Evolutionary conservation across 2,113 vertebrate genomes (phyloP).

Genomic region (Nycticorax nycticorax): DNA sequence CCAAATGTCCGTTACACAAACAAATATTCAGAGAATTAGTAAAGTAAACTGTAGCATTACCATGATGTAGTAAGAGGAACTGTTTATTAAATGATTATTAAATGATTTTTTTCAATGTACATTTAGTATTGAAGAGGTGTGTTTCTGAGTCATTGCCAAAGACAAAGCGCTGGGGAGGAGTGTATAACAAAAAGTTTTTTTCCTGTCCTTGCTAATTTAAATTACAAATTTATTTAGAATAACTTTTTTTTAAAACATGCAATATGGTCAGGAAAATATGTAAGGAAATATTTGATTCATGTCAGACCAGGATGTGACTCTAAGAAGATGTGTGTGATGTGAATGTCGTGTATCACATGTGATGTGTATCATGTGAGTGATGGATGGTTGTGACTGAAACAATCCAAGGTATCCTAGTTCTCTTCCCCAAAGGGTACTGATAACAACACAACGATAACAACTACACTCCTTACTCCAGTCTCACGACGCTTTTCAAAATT

Average conservation of each 20-base stretch:
- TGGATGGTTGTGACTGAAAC: not conserved
- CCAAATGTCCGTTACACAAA: not conserved
- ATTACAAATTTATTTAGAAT: not conserved
- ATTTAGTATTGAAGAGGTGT: not conserved
- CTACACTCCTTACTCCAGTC: not conserved
- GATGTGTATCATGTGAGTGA: not conserved
- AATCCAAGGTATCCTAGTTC: not conserved
- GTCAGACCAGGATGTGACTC: not conserved
- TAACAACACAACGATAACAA: not conserved
- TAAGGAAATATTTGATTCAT: not conserved
- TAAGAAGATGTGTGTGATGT: not conserved
- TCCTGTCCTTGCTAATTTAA: not conserved
- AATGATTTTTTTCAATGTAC: not conserved
- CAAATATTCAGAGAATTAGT: not conserved
- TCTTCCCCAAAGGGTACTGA: not conserved
- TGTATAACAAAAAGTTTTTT: not conserved
- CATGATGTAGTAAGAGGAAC: not conserved
- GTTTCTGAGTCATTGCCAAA: not conserved
- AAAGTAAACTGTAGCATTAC: not conserved
- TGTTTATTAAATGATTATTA: not conserved
- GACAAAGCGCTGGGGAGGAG: not conserved
- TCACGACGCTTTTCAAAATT: not conserved
- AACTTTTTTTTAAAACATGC: not conserved
- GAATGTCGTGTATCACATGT: not conserved
- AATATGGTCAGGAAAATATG: not conserved